These are phyloP conservation scores for Petrocephalus microphthalmus DNA, from an alignment of 2,113 vertebrate species.

Conservation along the genomic window DNA sequence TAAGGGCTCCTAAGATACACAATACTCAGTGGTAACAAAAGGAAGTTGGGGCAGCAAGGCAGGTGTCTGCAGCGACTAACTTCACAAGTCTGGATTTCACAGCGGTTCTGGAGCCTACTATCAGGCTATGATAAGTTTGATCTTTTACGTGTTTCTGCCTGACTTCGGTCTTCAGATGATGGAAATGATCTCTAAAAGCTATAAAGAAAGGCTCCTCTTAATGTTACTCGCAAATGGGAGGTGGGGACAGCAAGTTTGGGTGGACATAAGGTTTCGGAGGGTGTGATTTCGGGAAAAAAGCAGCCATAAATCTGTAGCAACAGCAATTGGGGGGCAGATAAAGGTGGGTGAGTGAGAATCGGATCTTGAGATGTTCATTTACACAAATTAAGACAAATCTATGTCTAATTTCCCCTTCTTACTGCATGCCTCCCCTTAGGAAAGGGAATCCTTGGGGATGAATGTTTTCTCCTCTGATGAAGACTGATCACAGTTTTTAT, in stretches of 20 bases:
- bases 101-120: not conserved
- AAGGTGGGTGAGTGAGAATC: not conserved
- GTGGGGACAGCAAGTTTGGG: not conserved
- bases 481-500: conserved; percentile 32
- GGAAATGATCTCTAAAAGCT: not conserved
- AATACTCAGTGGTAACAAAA: not conserved
- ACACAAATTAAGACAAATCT: not conserved
- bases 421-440: not conserved
- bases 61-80: not conserved
- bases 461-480: conserved; percentile 11
- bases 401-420: not conserved
- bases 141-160: not conserved
- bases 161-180: not conserved
- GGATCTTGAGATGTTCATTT: not conserved
- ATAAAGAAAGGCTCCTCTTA: not conserved
- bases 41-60: not conserved
- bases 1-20: not conserved
- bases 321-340: not conserved
- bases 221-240: not conserved
- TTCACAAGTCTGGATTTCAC: not conserved
- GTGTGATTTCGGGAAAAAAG: not conserved
- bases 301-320: not conserved
- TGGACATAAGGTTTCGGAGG: not conserved
- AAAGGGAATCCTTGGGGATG: not conserved
- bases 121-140: not conserved